phyloP scores from a whole-genome alignment of 2,888 invertebrate genomes.

The Hypsopygia costalis region DNA sequence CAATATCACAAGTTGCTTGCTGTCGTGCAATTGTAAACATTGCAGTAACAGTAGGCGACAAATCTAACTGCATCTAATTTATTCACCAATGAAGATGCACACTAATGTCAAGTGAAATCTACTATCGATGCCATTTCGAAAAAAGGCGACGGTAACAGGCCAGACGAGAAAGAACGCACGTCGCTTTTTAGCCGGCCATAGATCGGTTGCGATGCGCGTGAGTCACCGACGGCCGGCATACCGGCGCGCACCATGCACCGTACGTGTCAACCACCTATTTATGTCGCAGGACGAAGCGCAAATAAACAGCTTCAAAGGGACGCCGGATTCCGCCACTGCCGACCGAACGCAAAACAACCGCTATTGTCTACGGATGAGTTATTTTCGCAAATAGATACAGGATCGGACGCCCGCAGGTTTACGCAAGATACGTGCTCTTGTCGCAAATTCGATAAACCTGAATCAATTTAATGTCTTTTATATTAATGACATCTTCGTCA shows the following conservation, averaged over 20 bases:
- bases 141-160: conserved; percentile 31
- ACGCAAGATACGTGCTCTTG: not conserved
- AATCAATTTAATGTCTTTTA: too few relatives aligned
- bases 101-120: conserved; percentile 25
- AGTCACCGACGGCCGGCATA: conserved; percentile 58
- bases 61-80: too few relatives aligned
- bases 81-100: too few relatives aligned
- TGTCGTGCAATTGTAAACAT: too few relatives aligned
- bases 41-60: too few relatives aligned
- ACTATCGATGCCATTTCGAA: conserved; percentile 30
- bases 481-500: too few relatives aligned
- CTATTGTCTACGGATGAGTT: conserved; percentile 76
- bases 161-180: conserved; percentile 46
- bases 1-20: too few relatives aligned
- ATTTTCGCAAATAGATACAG: conserved; percentile 70
- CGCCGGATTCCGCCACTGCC: conserved; percentile 57
- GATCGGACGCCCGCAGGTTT: conserved; percentile 24
- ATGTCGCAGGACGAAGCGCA: conserved; percentile 75
- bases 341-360: conserved; percentile 61
- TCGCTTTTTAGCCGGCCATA: conserved; percentile 51
- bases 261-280: conserved; percentile 78
- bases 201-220: conserved; percentile 40
- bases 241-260: conserved; percentile 64
- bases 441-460: too few relatives aligned
- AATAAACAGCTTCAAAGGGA: conserved; percentile 79